Conservation (phyloP, 2,888 invertebrate species). For the Allacma fusca region DNA sequence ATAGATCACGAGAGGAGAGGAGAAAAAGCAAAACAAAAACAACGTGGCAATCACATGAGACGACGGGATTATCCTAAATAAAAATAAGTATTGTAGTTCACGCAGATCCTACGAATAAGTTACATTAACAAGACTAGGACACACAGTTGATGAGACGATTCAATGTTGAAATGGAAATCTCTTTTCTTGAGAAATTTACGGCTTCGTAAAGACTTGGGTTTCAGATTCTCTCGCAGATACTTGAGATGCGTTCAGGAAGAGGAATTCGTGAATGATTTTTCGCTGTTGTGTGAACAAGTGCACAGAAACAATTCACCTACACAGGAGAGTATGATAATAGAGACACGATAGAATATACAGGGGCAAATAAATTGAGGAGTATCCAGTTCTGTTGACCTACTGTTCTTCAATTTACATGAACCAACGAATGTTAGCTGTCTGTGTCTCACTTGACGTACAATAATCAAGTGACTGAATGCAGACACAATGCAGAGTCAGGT, state of each 20-base stretch:
- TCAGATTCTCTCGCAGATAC: not conserved
- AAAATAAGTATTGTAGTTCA: too few species aligned
- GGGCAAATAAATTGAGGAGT: constrained; percentile 5
- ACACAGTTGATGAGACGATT: not conserved
- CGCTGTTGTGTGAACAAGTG: constrained; percentile 32
- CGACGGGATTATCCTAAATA: too few species aligned
- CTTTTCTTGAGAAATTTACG: not conserved
- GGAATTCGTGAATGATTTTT: constrained; percentile 11
- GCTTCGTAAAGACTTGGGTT: not conserved
- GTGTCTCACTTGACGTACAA: constrained; percentile 37
- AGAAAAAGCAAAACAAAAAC: too few species aligned
- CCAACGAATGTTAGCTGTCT: constrained; percentile 6
- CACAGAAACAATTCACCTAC: not conserved
- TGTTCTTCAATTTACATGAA: constrained; percentile 32
- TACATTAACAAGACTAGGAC: not conserved
- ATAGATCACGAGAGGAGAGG: too few species aligned
- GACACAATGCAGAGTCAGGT: constrained; percentile 34
- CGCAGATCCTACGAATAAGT: too few species aligned
- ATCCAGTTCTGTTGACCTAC: constrained; percentile 50
- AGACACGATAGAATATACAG: not conserved
- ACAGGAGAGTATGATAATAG: not conserved
- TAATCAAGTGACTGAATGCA: constrained; percentile 41
- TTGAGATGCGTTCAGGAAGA: not conserved
- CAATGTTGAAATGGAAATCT: not conserved
- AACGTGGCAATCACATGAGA: too few species aligned